Evolutionary conservation across 2,888 invertebrate species (phyloP).

Genomic region (Cecidostiba fungosa): DNA sequence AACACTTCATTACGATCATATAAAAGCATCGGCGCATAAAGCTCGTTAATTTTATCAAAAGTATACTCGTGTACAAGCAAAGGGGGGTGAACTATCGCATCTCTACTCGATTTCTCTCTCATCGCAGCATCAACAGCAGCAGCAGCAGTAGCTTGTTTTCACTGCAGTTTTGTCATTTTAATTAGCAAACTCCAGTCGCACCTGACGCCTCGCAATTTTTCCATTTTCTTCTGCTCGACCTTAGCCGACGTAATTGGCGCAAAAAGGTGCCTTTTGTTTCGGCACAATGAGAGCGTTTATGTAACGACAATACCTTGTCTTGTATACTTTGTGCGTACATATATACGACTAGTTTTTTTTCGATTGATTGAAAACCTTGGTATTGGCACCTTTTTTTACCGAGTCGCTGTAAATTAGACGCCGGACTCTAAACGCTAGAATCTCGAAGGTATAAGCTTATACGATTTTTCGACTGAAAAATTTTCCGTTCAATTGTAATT

Average conservation of each 20-base stretch:
- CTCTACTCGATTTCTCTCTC: not conserved
- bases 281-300: constrained; percentile 26
- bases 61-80: not conserved
- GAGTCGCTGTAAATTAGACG: not conserved
- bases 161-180: constrained; percentile 23
- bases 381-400: constrained; percentile 9
- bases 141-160: not conserved
- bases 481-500: not conserved
- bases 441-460: not conserved
- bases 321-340: not conserved
- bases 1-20: too few relatives aligned
- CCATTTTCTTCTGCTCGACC: constrained; percentile 11
- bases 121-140: not conserved
- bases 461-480: not conserved
- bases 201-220: not conserved
- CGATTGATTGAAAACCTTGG: not conserved
- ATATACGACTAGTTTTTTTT: not conserved
- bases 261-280: constrained; percentile 32
- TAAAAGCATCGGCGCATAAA: too few relatives aligned
- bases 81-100: not conserved
- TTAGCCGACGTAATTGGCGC: constrained; percentile 19
- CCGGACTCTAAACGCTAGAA: not conserved
- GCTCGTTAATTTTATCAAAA: too few relatives aligned
- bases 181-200: constrained; percentile 3
- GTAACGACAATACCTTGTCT: constrained; percentile 19